Percentiles rank a stretch among this genome's conserved stretches.
Evolutionary conservation across 1,140 invertebrate species (phyloP).

Genomic region (Leptopilina boulardi): DNA sequence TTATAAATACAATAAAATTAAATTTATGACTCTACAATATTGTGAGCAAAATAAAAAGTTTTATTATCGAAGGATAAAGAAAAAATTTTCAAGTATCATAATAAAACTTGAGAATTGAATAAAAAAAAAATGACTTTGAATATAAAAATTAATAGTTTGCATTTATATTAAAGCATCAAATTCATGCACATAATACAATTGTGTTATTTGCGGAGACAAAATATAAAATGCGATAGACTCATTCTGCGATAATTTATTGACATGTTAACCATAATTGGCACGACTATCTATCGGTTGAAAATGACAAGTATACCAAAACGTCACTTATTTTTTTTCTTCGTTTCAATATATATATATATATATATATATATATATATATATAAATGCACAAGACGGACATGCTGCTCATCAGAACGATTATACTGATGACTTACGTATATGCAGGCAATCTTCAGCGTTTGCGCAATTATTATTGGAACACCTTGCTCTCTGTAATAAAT

Average conservation of each 20-base stretch:
- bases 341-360: not conserved
- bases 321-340: slow-evolving; percentile 48
- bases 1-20: too few species aligned
- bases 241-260: slow-evolving; percentile 41
- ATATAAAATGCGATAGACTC: slow-evolving; percentile 22
- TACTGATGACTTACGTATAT: slow-evolving; percentile 69
- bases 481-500: slow-evolving; percentile 68
- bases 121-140: not conserved
- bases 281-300: slow-evolving; percentile 43
- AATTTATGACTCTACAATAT: not conserved
- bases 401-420: slow-evolving; percentile 59
- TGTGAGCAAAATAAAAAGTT: not conserved
- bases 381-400: slow-evolving; percentile 49
- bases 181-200: too few species aligned
- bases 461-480: slow-evolving; percentile 72
- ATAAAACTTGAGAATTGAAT: not conserved
- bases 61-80: not conserved
- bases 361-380: not conserved
- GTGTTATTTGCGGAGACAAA: not conserved
- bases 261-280: slow-evolving; percentile 43
- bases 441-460: slow-evolving; percentile 67
- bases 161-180: not conserved
- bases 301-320: slow-evolving; percentile 52
- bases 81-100: not conserved
- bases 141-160: not conserved